Evolutionary conservation across 2,113 vertebrate genomes (phyloP), one percentile per base, ranked within the genome.

Genomic region (Cathartes aura): DNA sequence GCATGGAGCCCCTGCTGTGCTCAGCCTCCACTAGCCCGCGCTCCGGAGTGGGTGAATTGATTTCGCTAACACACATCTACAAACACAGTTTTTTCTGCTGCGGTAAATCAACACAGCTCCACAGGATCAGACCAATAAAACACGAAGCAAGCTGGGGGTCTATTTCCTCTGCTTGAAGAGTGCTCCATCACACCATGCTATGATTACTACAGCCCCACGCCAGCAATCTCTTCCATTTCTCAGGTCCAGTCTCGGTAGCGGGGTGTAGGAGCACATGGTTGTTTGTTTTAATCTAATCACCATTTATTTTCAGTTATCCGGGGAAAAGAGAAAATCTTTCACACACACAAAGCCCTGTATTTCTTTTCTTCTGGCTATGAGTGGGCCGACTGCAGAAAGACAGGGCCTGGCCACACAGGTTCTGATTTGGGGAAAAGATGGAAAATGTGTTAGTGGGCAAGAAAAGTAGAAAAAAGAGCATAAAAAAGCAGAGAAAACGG

Each of bases 141-240:
- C 76, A 94, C 0, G 0, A 23, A 96, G 74, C 87, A 90, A 90
- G 93, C 92, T 95, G 97, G 92, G 85, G 87, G 90, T 92, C 93
- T 90, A 94, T 96, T 97, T 96, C 87, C 89, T 91, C 42, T n/a
- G 73, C 78, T 89, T 96, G 94, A 97, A 89, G 63, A 87, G 91
- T 93, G 88, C 87, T 97, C 67, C 81, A 90, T 97, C 93, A 95
- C 2, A 2, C 76, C 94, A 62, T 55, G 79, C 64, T 93, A 74
- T 94, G 95, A 95, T 95, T 95, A 84, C 75, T 79, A 17, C 87
- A 93, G 83, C 80, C 92, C 93, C 87, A 92, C 21, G 5, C 64
- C 82, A 94, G 66, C 92, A 89, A 87, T 91, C 87, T 84, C 75
- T 90, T 81, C 74, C 87, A 74, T 95, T 95, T 93, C 92, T 82